A percentile compares a stretch with the other conserved stretches of the same genome.
These are phyloP conservation scores for Aquatica leii DNA, from an alignment of 2,888 invertebrate species.

Conservation along the genomic window DNA sequence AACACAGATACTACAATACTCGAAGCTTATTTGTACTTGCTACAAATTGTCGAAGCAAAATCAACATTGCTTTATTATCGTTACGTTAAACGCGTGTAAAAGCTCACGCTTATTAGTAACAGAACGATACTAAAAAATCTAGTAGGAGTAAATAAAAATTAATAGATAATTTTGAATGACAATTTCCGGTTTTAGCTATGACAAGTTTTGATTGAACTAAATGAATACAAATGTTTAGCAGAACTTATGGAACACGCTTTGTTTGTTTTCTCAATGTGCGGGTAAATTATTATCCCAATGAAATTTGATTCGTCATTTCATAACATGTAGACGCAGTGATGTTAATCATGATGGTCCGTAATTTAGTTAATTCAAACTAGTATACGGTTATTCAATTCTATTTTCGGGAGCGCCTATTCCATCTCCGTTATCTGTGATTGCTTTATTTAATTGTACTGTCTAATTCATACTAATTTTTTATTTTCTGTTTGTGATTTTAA, in stretches of 20 bases:
- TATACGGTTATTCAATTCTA: constrained; percentile 28
- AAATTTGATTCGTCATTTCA: constrained; percentile 54
- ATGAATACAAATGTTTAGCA: constrained; percentile 50
- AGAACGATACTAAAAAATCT: constrained; percentile 31
- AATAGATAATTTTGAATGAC: constrained; percentile 51
- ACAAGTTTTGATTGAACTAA: constrained; percentile 54
- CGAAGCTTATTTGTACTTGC: constrained; percentile 30
- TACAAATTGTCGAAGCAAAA: constrained; percentile 26
- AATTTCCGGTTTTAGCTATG: constrained; percentile 56
- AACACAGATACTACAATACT: constrained; percentile 37
- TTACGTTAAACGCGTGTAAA: constrained; percentile 9
- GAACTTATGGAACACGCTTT: constrained; percentile 48
- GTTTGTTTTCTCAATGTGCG: constrained; percentile 55
- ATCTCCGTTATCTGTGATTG: constrained; percentile 8
- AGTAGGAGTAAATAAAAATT: constrained; percentile 44
- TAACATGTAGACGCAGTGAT: constrained; percentile 47
- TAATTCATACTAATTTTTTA: too few relatives aligned
- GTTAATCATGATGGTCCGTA: constrained; percentile 43
- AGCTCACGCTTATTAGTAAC: constrained; percentile 2
- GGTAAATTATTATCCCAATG: constrained; percentile 56
- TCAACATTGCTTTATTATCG: constrained; percentile 23
- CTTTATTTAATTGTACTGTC: background rate
- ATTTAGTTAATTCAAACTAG: constrained; percentile 35
- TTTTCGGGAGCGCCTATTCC: constrained; percentile 13
- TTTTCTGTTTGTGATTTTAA: too few relatives aligned